A percentile compares a stretch with the other conserved stretches of the same genome.
These are phyloP conservation scores for Proteles cristata DNA, from an alignment of 2,113 vertebrate genomes.

Conservation along the genomic window DNA sequence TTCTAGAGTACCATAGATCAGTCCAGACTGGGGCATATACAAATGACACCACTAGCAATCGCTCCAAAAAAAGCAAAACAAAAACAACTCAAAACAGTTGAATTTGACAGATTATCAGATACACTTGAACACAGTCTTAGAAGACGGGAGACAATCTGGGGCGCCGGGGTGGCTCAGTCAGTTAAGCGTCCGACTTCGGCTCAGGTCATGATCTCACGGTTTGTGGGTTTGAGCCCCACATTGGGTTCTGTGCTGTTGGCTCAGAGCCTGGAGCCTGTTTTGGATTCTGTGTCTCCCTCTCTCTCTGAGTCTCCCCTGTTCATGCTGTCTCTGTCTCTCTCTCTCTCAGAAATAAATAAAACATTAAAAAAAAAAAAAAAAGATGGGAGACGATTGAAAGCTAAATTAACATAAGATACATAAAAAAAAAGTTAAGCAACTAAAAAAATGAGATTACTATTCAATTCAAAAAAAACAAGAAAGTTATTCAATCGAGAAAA, in stretches of 20 bases:
- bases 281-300: too few species aligned
- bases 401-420: background rate
- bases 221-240: too few species aligned
- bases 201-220: too few species aligned
- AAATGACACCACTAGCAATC: background rate
- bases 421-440: background rate
- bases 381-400: background rate
- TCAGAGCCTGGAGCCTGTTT: too few species aligned
- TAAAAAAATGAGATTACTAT: background rate
- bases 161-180: too few species aligned
- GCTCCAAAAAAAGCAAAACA: background rate
- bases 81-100: background rate
- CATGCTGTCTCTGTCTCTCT: too few species aligned
- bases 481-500: conserved; percentile 24
- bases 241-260: too few species aligned
- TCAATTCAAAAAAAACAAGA: background rate
- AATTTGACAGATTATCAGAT: background rate
- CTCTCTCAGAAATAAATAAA: too few species aligned
- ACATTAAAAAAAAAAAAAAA: too few species aligned
- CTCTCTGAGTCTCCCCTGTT: too few species aligned
- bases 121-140: background rate
- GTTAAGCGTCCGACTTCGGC: too few species aligned
- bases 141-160: background rate
- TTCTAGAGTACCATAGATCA: background rate
- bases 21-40: background rate